phyloP scores from a whole-genome alignment of 2,113 vertebrate genomes.

The Lampris megalopsis region DNA sequence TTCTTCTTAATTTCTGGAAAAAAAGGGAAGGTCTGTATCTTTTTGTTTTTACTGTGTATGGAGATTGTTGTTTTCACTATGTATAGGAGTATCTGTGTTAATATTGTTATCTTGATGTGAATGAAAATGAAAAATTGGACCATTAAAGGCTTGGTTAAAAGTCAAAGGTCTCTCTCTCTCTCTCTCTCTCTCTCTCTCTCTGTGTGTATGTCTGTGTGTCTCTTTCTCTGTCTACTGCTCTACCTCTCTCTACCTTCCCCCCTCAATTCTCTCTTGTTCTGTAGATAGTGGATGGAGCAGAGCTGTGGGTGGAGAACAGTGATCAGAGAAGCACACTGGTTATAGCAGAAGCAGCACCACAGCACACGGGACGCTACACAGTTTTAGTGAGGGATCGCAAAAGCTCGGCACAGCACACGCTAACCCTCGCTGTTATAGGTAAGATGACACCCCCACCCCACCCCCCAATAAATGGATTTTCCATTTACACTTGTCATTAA shows the following conservation, averaged over 20 bases:
- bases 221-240: background rate
- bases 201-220: conserved; percentile 14
- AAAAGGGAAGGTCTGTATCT: too few relatives aligned
- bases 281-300: conserved; percentile 72
- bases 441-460: conserved; percentile 11
- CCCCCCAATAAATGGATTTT: too few relatives aligned
- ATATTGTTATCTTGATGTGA: too few relatives aligned
- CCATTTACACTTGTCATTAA: too few relatives aligned
- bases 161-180: too few relatives aligned
- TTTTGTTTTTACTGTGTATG: too few relatives aligned
- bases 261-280: background rate
- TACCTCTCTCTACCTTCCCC: background rate
- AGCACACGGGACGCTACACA: conserved; percentile 80
- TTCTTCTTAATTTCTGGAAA: too few relatives aligned
- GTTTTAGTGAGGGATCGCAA: conserved; percentile 75
- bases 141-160: too few relatives aligned
- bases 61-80: too few relatives aligned
- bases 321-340: conserved; percentile 73
- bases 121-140: too few relatives aligned
- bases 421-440: conserved; percentile 83
- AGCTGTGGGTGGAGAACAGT: conserved; percentile 71
- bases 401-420: conserved; percentile 75
- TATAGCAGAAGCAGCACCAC: conserved; percentile 66
- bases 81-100: too few relatives aligned
- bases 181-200: too few relatives aligned